A percentile compares a stretch with the other conserved stretches of the same genome.
Conservation (phyloP, 2,797 vertebrate species). For the Ctenosaura bakeri region DNA sequence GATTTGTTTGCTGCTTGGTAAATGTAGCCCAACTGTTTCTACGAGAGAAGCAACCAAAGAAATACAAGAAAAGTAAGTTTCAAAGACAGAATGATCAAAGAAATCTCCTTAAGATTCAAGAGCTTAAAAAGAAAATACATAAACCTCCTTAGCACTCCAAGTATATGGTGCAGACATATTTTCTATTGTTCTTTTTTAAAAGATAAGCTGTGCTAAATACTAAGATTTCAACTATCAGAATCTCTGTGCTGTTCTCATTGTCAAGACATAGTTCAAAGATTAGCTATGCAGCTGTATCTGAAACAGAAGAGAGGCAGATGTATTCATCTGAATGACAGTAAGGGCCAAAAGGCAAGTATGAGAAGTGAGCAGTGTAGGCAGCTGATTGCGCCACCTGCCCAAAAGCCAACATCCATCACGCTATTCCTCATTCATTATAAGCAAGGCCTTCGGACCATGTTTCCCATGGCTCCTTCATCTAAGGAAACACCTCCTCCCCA, state of each 20-base stretch:
- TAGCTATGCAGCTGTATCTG: not conserved
- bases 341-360: not conserved
- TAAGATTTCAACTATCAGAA: not conserved
- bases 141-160: not conserved
- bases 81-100: not conserved
- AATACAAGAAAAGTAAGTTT: not conserved
- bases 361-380: not conserved
- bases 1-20: not conserved
- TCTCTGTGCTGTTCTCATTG: not conserved
- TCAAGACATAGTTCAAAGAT: not conserved
- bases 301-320: not conserved
- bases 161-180: not conserved
- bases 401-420: not conserved
- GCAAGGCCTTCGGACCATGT: not conserved
- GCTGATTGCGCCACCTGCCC: not conserved
- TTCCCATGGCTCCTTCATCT: not conserved
- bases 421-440: not conserved
- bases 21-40: not conserved
- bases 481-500: not conserved
- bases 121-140: not conserved
- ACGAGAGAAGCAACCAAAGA: slow-evolving; percentile 15
- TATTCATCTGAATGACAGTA: not conserved
- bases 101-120: not conserved
- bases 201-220: not conserved
- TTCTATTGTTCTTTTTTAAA: not conserved